phyloP scores from a whole-genome alignment of 2,888 invertebrate species.

The Pecten maximus region DNA sequence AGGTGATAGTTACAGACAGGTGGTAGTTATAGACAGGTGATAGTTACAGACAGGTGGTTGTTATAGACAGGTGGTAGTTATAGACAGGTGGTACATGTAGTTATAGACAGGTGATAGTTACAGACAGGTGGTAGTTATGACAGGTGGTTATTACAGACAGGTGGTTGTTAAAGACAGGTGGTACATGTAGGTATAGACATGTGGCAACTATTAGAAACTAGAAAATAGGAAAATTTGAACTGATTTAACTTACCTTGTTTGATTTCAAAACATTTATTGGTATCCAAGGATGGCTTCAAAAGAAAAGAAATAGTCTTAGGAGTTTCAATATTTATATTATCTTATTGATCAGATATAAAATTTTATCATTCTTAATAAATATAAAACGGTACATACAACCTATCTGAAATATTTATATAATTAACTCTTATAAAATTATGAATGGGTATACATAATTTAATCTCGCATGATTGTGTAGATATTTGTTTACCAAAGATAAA shows the following conservation, averaged over 20 bases:
- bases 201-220: background rate
- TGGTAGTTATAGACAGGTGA: background rate
- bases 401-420: no score
- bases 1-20: background rate
- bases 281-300: conserved; percentile 59
- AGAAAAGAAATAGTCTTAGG: background rate
- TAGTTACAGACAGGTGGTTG: no score
- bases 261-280: conserved; percentile 51
- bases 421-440: no score
- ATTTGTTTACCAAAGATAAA: no score
- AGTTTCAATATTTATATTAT: no score
- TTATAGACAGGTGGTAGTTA: background rate
- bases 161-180: background rate
- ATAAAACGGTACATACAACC: no score
- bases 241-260: conserved; percentile 58
- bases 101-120: no score
- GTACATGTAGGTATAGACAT: background rate
- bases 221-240: background rate
- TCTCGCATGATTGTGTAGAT: no score
- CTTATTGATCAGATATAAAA: no score
- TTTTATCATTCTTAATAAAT: no score
- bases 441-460: no score
- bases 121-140: background rate
- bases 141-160: background rate
- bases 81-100: no score